These are phyloP conservation scores for Vipera latastei DNA, from an alignment of 2,797 vertebrate species.

Conservation along the genomic window DNA sequence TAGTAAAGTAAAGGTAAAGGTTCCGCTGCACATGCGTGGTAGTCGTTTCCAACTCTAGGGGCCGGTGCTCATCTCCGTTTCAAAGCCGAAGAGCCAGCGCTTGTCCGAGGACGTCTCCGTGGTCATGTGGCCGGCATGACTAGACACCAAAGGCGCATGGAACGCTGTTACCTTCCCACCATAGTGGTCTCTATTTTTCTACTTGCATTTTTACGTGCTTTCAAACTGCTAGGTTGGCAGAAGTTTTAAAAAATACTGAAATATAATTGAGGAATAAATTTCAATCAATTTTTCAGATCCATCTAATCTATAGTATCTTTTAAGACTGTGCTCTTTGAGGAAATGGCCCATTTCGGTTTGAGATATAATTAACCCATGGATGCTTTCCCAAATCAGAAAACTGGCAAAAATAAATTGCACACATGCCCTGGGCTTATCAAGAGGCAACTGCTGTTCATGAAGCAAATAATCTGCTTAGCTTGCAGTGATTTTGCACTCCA, in stretches of 20 bases:
- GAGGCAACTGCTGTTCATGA: neutral
- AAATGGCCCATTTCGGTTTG: neutral
- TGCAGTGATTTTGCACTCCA: neutral
- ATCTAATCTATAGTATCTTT: neutral
- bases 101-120: too few species aligned
- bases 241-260: neutral
- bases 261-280: neutral
- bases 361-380: conserved; percentile 1
- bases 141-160: too few species aligned
- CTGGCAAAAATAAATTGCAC: neutral
- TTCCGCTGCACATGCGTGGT: too few species aligned
- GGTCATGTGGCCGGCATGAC: too few species aligned
- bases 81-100: too few species aligned
- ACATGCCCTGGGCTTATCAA: conserved; percentile 1
- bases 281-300: neutral
- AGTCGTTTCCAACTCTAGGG: too few species aligned
- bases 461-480: conserved; percentile 4
- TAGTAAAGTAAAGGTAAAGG: too few species aligned
- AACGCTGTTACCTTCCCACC: too few species aligned
- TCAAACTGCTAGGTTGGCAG: too few species aligned
- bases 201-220: too few species aligned
- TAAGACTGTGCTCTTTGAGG: neutral
- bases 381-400: conserved; percentile 7
- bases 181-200: too few species aligned
- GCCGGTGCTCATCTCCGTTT: too few species aligned